A percentile compares a stretch with the other conserved stretches of the same genome.
These are phyloP conservation scores for Choreutis nemorana DNA, from an alignment of 2,888 invertebrate species.

Conservation along the genomic window DNA sequence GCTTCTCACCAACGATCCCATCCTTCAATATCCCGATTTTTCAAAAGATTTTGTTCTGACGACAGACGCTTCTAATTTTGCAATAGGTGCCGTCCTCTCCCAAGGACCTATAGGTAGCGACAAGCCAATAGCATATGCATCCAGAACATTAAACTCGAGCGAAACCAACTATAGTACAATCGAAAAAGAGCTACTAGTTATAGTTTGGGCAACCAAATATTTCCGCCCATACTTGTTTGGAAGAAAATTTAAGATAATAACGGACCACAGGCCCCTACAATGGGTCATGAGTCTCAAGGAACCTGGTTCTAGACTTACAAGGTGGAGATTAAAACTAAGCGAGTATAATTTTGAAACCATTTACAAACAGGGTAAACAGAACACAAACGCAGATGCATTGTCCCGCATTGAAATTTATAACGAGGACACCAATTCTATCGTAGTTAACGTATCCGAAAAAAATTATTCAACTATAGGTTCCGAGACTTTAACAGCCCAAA, in stretches of 20 bases:
- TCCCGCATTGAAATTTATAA: constrained; percentile 11
- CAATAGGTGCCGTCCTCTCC: constrained; percentile 16
- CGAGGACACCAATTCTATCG: constrained; percentile 7
- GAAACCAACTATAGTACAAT: constrained; percentile 8
- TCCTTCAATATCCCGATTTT: constrained; percentile 3
- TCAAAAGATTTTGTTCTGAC: constrained; percentile 10
- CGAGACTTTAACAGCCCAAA: constrained; percentile 1
- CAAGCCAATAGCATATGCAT: constrained; percentile 10
- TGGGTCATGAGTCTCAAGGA: constrained; percentile 16
- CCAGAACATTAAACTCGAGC: not conserved
- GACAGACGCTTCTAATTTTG: constrained; percentile 21
- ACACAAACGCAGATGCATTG: constrained; percentile 13
- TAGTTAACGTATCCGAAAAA: constrained; percentile 6
- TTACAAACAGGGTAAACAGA: constrained; percentile 17
- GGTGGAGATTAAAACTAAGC: constrained; percentile 15
- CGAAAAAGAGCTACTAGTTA: constrained; percentile 8
- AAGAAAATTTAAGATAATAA: constrained; percentile 11
- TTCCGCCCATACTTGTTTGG: constrained; percentile 15
- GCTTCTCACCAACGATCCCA: constrained; percentile 5
- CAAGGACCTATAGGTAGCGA: constrained; percentile 14
- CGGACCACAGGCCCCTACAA: constrained; percentile 11
- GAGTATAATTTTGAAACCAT: constrained; percentile 15
- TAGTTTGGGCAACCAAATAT: constrained; percentile 8
- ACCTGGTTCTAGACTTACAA: constrained; percentile 12
- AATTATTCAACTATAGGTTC: not conserved